phyloP scores from a whole-genome alignment of 2,888 invertebrate species.

The Aporophyla lueneburgensis region DNA sequence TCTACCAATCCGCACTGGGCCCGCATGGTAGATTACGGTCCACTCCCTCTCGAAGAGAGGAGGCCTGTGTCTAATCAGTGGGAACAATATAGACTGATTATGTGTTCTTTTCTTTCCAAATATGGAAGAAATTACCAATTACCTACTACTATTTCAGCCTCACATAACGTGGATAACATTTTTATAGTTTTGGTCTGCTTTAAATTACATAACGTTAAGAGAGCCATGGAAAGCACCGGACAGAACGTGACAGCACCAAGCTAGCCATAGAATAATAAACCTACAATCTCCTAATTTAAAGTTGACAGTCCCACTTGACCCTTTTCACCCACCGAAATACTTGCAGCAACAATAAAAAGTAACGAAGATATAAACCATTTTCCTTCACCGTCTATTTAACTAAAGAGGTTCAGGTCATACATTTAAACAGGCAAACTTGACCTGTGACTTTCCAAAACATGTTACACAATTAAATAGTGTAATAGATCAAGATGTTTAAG shows the following conservation, averaged over 20 bases:
- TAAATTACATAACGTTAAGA: neutral
- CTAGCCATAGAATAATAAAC: neutral
- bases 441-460: slow-evolving; percentile 59
- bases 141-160: neutral
- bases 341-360: slow-evolving; percentile 27
- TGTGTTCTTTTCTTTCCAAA: too few species aligned
- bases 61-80: too few species aligned
- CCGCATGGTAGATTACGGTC: too few species aligned
- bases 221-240: too few species aligned
- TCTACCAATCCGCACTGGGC: too few species aligned
- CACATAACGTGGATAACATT: neutral
- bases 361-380: slow-evolving; percentile 35
- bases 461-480: slow-evolving; percentile 48
- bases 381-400: slow-evolving; percentile 49
- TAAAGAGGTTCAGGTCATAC: slow-evolving; percentile 17
- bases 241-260: neutral
- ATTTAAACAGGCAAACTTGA: slow-evolving; percentile 49
- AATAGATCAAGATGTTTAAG: slow-evolving; percentile 65
- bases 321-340: slow-evolving; percentile 13
- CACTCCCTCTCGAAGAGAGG: too few species aligned
- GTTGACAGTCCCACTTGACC: slow-evolving; percentile 20
- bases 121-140: neutral
- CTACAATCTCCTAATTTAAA: neutral
- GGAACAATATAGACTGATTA: too few species aligned
- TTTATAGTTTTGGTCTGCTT: neutral